These are phyloP conservation scores for Trichacis sp. DNA, from an alignment of 2,888 invertebrate genomes.

Conservation along the genomic window DNA sequence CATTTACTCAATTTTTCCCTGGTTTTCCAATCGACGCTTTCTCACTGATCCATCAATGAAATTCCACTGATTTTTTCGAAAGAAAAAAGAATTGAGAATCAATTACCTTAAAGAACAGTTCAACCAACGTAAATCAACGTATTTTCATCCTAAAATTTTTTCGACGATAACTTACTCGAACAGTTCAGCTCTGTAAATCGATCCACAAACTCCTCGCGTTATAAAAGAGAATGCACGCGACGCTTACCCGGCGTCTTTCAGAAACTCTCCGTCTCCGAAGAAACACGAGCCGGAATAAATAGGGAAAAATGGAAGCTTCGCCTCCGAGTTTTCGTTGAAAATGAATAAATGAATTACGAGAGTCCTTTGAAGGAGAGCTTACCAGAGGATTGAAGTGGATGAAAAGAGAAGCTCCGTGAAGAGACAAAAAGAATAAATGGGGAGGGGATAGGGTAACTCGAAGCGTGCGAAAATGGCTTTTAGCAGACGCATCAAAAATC, in stretches of 20 bases:
- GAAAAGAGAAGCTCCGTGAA: constrained; percentile 36
- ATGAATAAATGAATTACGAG: constrained; percentile 59
- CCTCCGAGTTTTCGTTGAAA: constrained; percentile 48
- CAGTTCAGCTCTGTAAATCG: not conserved
- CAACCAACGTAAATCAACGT: too few relatives aligned
- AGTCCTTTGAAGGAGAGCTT: constrained; percentile 49
- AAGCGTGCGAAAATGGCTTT: constrained; percentile 23
- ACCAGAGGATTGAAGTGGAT: constrained; percentile 41
- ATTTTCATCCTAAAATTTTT: not conserved
- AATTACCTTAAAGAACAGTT: too few relatives aligned
- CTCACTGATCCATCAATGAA: too few relatives aligned
- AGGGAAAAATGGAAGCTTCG: constrained; percentile 34
- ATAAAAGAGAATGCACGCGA: constrained; percentile 24
- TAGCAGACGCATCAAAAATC: constrained; percentile 23
- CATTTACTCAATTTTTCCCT: too few relatives aligned
- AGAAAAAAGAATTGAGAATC: too few relatives aligned
- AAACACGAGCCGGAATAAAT: constrained; percentile 28
- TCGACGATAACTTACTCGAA: not conserved
- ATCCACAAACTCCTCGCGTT: constrained; percentile 11
- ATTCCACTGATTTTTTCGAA: too few relatives aligned
- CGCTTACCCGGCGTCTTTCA: not conserved
- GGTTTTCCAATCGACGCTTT: too few relatives aligned
- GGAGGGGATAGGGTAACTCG: not conserved
- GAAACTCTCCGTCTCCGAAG: constrained; percentile 11
- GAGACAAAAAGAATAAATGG: constrained; percentile 28